phyloP scores from a whole-genome alignment of 2,888 invertebrate species.

The Platerodrilus igneus region DNA sequence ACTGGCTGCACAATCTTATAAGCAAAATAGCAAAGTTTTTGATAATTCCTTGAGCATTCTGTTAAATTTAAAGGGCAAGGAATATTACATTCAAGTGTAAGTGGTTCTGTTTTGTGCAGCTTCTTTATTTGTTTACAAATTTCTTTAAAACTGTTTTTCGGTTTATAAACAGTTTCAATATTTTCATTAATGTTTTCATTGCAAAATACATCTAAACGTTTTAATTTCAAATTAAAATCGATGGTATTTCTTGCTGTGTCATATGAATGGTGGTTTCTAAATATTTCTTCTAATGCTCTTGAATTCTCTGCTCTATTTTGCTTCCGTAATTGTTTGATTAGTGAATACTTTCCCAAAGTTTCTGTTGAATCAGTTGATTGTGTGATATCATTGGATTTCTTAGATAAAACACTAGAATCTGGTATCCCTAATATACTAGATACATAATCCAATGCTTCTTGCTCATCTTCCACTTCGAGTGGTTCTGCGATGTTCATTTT shows the following conservation, averaged over 20 bases:
- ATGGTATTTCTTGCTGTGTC: conserved; percentile 1
- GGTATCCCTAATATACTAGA: too few species aligned
- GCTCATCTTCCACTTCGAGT: too few species aligned
- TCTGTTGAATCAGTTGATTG: not conserved
- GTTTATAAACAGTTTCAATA: not conserved
- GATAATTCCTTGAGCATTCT: not conserved
- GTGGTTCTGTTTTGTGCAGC: conserved; percentile 1
- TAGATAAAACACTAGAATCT: too few species aligned
- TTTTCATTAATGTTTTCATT: too few species aligned
- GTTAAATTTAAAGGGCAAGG: not conserved
- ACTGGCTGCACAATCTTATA: conserved; percentile 9
- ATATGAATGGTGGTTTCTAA: conserved; percentile 11
- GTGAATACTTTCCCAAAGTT: not conserved
- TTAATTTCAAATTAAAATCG: too few species aligned
- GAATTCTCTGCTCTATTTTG: conserved; percentile 3
- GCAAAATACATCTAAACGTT: too few species aligned
- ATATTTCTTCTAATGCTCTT: conserved; percentile 1
- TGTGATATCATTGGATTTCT: too few species aligned
- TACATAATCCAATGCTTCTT: too few species aligned
- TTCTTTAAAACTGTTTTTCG: conserved; percentile 2
- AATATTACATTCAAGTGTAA: not conserved
- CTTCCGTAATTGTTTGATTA: conserved; percentile 9
- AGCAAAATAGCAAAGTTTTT: not conserved
- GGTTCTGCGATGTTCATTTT: too few species aligned
- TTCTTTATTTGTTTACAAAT: not conserved